Evolutionary conservation across 2,797 vertebrate genomes (phyloP).

Genomic region (Denticeps clupeoides): DNA sequence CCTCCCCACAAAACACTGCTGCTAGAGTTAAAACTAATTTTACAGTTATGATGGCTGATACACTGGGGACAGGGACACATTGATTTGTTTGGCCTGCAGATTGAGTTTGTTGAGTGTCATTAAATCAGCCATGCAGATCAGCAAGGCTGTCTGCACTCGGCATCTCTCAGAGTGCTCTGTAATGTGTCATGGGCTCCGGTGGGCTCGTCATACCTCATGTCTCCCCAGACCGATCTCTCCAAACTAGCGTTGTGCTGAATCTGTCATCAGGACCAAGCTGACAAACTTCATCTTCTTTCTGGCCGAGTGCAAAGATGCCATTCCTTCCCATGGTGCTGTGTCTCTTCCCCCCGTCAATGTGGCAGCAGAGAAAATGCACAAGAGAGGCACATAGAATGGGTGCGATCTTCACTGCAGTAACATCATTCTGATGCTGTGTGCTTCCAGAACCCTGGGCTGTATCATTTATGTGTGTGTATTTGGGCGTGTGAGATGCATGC

Average conservation of each 20-base stretch:
- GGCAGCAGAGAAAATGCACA: slow-evolving; percentile 9
- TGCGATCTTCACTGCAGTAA: not conserved
- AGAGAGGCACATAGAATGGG: slow-evolving; percentile 4
- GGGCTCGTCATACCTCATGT: not conserved
- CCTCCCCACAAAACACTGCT: no score
- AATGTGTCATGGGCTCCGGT: no score
- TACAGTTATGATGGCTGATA: slow-evolving; percentile 11
- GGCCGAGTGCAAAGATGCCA: slow-evolving; percentile 6
- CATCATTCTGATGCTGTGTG: slow-evolving; percentile 18
- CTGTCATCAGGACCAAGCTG: not conserved
- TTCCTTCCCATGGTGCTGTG: slow-evolving; percentile 4
- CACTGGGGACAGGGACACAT: slow-evolving; percentile 16
- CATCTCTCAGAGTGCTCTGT: no score
- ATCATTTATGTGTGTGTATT: not conserved
- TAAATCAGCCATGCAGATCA: slow-evolving; percentile 30
- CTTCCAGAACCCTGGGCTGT: slow-evolving; percentile 11
- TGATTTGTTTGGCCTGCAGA: slow-evolving; percentile 23
- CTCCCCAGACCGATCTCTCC: not conserved
- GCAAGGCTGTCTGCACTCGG: slow-evolving; percentile 8
- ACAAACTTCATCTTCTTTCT: slow-evolving; percentile 9
- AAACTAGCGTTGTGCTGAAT: slow-evolving; percentile 3
- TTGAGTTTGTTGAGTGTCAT: slow-evolving; percentile 25
- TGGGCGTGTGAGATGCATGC: not conserved
- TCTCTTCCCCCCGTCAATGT: slow-evolving; percentile 13
- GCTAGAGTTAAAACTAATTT: no score